phyloP scores from a whole-genome alignment of 2,797 vertebrate species.

The Acrossocheilus fasciatus region DNA sequence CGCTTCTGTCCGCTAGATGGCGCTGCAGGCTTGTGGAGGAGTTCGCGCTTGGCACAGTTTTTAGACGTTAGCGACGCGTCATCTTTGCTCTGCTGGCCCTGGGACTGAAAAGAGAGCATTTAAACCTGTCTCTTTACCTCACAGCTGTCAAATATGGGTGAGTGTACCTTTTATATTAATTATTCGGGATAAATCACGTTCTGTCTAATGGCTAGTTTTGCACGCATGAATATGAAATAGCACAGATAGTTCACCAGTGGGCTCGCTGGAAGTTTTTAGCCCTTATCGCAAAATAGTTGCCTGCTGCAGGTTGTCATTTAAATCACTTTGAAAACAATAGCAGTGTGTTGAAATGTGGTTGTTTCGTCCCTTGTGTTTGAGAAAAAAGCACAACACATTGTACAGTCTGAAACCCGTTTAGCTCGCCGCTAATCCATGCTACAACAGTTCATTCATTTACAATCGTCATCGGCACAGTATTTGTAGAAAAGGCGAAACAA shows the following conservation, averaged over 20 bases:
- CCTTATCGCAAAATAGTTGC: neutral
- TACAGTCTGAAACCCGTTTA: neutral
- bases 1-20: conserved; percentile 35
- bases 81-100: conserved; percentile 34
- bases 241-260: neutral
- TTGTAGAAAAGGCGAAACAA: neutral
- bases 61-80: conserved; percentile 15
- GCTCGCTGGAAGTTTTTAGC: neutral
- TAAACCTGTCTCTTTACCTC: neutral
- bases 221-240: neutral
- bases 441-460: neutral
- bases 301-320: neutral
- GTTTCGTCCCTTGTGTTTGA: neutral
- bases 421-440: neutral
- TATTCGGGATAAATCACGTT: neutral
- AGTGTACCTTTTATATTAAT: neutral
- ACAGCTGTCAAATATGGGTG: conserved; percentile 23
- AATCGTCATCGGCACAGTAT: neutral
- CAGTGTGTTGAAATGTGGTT: neutral
- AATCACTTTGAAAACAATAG: neutral
- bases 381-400: neutral
- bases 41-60: neutral
- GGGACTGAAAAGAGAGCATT: neutral
- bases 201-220: neutral
- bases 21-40: neutral